Base-by-base conservation (phyloP, 2,888 invertebrate species). In the Adelphocoris suturalis region DNA sequence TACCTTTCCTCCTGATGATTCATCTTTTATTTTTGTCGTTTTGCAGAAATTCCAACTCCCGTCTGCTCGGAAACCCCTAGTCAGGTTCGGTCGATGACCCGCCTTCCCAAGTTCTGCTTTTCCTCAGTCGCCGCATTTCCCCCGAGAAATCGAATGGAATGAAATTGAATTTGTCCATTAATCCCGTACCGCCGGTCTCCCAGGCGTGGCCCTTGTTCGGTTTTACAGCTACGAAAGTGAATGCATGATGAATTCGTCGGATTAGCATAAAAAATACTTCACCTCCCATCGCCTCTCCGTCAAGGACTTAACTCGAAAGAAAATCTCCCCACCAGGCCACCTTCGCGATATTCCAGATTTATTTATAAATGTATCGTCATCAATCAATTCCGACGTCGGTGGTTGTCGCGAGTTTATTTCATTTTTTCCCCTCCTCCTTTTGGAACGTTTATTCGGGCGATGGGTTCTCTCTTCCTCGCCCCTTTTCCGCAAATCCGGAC, bases 301-400 rank as follows among this genome's bases (percentile, higher is more conserved):
- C 37, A 47, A 81, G 80, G 80, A 13, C 80, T 57, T 57, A n/a
- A 81, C 37, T 23, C 80, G 19, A 4, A 47, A 47, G 3, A 46
- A 28, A 81, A 46, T 81, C 80, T 47, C 46, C 57, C 52, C 37
- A 7, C 52, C 37, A 37, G 37, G 7, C 7, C 37, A 7, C 37
- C 7, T 7, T 14, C 80, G 16, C 14, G 47, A 81, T 7, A 47
- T 81, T 81, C 27, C 47, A 23, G 47, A 86, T 86, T 86, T 86
- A 86, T 86, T 86, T 37, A 68, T 61, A 61, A 61, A 86, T 68
- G 68, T 86, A 86, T 86, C 61, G 46, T 61, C 86, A 86, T 86
- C 86, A 14, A 86, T 86, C 86, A 86, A 86, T 86, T 86, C 86
- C 27, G 46, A 68, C 68, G 86, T 14, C 68, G 46, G 11, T 19